Evolutionary conservation across 2,113 vertebrate species (phyloP).

Genomic region (Macrotus californicus): DNA sequence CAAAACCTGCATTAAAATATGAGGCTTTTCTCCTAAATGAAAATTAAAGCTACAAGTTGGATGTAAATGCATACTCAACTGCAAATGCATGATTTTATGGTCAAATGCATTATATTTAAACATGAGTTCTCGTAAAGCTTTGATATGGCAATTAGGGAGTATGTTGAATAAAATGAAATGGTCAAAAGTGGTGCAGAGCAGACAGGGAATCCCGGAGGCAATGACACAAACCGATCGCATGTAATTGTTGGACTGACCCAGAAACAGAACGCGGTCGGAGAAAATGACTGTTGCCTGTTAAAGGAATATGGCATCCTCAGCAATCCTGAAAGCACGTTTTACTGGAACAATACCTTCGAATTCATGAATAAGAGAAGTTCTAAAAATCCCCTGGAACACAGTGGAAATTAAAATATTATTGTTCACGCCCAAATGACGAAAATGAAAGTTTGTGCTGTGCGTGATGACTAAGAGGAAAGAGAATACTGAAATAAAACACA

Average conservation of each 20-base stretch:
- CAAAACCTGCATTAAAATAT: constrained; percentile 80
- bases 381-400: constrained; percentile 2
- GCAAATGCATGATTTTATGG: constrained; percentile 78
- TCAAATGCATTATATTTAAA: constrained; percentile 78
- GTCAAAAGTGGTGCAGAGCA: constrained; percentile 62
- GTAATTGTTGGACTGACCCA: constrained; percentile 59
- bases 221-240: constrained; percentile 55
- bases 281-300: constrained; percentile 73
- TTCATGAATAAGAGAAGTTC: constrained; percentile 30
- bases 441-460: constrained; percentile 4
- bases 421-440: background rate
- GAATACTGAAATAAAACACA: background rate
- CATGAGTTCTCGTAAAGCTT: constrained; percentile 79
- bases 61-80: constrained; percentile 74
- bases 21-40: constrained; percentile 76
- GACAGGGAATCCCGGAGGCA: constrained; percentile 64
- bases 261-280: constrained; percentile 50
- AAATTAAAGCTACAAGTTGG: constrained; percentile 82
- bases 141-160: constrained; percentile 74
- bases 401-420: constrained; percentile 14
- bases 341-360: constrained; percentile 32
- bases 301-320: constrained; percentile 53
- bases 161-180: constrained; percentile 68
- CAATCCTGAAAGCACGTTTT: constrained; percentile 52
- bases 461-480: background rate